phyloP scores from a whole-genome alignment of 2,797 vertebrate genomes.

The Caiman crocodilus region DNA sequence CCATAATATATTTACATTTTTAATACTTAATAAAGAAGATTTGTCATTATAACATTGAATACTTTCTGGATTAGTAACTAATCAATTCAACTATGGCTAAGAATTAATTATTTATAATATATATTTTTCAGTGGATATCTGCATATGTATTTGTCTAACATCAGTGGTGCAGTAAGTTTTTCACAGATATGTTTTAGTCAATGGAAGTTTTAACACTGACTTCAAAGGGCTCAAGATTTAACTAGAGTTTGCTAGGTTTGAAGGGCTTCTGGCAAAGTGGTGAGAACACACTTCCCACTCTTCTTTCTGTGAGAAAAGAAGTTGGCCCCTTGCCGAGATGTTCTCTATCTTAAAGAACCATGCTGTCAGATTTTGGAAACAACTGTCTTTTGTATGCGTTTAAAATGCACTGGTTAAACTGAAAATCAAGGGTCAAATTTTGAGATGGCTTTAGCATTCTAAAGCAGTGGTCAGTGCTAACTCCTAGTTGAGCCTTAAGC shows the following conservation, averaged over 20 bases:
- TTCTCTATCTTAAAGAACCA: not conserved
- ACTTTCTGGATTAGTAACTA: not conserved
- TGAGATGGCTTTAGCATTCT: not conserved
- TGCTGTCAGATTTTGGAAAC: not conserved
- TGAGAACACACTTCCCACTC: not conserved
- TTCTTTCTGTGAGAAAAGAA: not conserved
- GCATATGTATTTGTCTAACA: not conserved
- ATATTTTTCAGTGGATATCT: not conserved
- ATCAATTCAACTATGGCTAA: not conserved
- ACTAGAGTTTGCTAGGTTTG: not conserved
- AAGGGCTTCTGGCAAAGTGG: not conserved
- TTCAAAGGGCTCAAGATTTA: not conserved
- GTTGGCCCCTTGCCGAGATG: not conserved
- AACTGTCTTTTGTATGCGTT: not conserved
- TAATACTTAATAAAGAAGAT: not conserved
- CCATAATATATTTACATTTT: not conserved
- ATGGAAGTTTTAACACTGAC: no score
- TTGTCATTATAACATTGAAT: rapidly evolving
- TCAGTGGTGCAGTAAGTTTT: no score
- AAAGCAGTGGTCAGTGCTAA: not conserved
- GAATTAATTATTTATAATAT: not conserved
- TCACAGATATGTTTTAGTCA: not conserved
- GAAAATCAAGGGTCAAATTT: not conserved
- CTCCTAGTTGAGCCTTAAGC: not conserved
- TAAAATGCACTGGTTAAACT: not conserved